Percentiles rank a stretch among this genome's conserved stretches.
Evolutionary conservation across 2,888 invertebrate genomes (phyloP).

Genomic region (Chromoteleia sp.): DNA sequence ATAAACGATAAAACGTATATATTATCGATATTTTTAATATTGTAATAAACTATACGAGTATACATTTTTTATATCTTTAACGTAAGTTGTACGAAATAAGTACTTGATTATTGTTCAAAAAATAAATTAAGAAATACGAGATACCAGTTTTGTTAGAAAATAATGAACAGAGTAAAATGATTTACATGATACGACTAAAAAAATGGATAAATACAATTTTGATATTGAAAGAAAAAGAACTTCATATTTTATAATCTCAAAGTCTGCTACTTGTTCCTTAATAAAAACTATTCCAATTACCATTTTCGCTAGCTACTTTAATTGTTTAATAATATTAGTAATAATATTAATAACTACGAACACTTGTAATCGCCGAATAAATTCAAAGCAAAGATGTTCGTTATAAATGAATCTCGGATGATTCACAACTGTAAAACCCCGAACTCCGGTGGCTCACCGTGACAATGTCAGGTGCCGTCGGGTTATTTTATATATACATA

Average conservation of each 20-base stretch:
- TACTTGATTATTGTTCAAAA: constrained; percentile 15
- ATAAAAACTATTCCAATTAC: not conserved
- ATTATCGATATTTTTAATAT: constrained; percentile 48
- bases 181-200: not conserved
- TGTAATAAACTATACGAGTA: constrained; percentile 34
- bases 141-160: constrained; percentile 27
- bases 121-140: constrained; percentile 17
- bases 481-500: too few relatives aligned
- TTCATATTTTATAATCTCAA: not conserved
- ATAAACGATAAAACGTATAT: too few relatives aligned
- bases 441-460: too few relatives aligned
- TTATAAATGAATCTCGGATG: too few relatives aligned
- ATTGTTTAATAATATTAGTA: too few relatives aligned
- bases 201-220: constrained; percentile 4
- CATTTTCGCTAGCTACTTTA: too few relatives aligned
- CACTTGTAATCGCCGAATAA: too few relatives aligned
- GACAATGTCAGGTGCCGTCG: too few relatives aligned
- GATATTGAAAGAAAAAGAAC: not conserved
- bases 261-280: constrained; percentile 3
- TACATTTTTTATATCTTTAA: constrained; percentile 53
- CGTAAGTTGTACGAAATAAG: constrained; percentile 45
- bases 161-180: not conserved
- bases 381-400: too few relatives aligned
- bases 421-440: too few relatives aligned
- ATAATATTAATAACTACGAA: too few relatives aligned